Base-by-base conservation (phyloP, 1,140 invertebrate genomes). In the Metaphire vulgaris region DNA sequence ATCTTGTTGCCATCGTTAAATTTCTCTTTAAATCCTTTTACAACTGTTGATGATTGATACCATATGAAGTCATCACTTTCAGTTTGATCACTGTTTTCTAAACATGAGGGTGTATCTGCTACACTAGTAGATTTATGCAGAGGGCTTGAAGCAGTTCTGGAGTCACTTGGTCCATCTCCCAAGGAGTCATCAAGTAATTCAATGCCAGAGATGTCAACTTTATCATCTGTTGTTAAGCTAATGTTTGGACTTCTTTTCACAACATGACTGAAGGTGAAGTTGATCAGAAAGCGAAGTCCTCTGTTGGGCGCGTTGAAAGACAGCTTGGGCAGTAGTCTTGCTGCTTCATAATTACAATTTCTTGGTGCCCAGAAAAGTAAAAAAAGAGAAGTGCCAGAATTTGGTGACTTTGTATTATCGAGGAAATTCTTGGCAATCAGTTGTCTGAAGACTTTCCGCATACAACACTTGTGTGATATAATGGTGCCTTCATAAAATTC, bases 281-380 rank as follows among this genome's bases (percentile, higher is more conserved):
- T 78, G 30, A 81, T 79, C 12, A 65, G 74, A 70, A 79, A 79
- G 12, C 79, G 73, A 73, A 64, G 64, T 14, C 82, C 80, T 29
- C 81, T 72, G 21, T 64, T 30, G 15, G 82, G 79, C 26, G 78
- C 1, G 30, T 80, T 81, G 73, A 81, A 83, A 16, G 74, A 65
- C 14, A 79, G 78, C 74, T 82, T 83, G 0, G 82, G 81, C 2
- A 80, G 74, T 76, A 83, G 82, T 78, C 82, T 80, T 67, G 66
- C 21, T 29, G 82, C 71, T 12, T 56, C 6, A 21, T 56, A 21
- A 56, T 75, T 67, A 21, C 78, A 78, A 26, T 80, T 72, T 34
- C 78, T 76, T 21, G 82, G 80, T 14, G 81, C 82, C 69, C 74
- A 72, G 14, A 83, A 32, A 67, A 83, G 66, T 30, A 83, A 67